Base-by-base conservation (phyloP, 2,113 vertebrate species). In the Triplophysa rosa region DNA sequence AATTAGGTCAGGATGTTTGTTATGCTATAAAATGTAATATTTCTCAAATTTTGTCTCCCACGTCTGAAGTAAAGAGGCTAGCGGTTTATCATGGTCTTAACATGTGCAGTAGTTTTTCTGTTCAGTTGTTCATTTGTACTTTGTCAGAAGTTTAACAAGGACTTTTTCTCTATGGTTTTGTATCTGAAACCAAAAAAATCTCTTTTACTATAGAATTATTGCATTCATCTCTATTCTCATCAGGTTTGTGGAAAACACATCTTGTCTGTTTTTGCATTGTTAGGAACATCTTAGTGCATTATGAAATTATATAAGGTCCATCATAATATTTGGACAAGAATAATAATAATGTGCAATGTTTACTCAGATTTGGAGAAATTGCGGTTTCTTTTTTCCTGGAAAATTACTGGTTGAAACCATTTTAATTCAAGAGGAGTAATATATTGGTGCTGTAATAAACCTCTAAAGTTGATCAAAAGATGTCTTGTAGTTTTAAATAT, bases 391-490 rank as follows among this genome's bases (percentile, higher is more conserved):
- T 33, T 70, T 62, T 76, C 52, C n/a, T 62, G 17, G 13, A 23
- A 59, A 33, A n/a, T 21, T 1, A 26, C 42, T 64, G 61, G 54
- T 68, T 61, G 23, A 21, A 9, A 63, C 65, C 42, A 47, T 42
- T 80, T 72, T 26, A 73, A 59, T 66, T 59, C 19, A 66, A 65
- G 77, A 58, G 58, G 23, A 63, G 26, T 74, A 74, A 74, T 76
- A 67, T 19, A 58, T 21, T 65, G 75, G 49, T 66, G 67, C 80
- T 82, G 67, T 66, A 72, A 66, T 72, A 67, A 71, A 78, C 59
- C 62, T 42, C 8, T 58, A 17, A 65, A 16, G 8, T 73, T 66
- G 40, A 24, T 67, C 40, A 63, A 40, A 74, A 26, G 21, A 58
- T 19, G 24, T 68, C 29, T 68, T 62, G 17, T 54, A 33, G 29